Base-by-base conservation (phyloP, 2,888 invertebrate species). In the Trachelus iudaicus region DNA sequence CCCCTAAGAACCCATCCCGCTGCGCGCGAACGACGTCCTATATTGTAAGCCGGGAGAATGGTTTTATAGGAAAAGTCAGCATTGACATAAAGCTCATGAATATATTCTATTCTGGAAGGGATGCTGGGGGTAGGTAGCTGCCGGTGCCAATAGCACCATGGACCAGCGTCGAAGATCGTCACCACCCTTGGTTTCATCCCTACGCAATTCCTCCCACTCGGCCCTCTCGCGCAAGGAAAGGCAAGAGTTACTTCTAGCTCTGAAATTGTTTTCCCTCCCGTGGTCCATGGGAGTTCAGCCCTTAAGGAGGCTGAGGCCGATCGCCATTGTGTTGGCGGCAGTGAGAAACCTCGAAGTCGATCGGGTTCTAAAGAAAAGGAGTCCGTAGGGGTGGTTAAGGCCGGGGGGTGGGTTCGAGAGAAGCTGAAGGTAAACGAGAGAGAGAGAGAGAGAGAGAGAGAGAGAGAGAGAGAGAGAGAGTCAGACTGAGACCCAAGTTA, bases 41-140 rank as follows among this genome's bases (percentile, higher is more conserved):
- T 56, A 23, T 56, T 2, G 56, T 56, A 23, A 56, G 15, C 56
- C 71, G 31, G 77, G 71, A 31, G 71, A 75, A 69, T 69, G 79
- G 81, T 79, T 82, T 83, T 84, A 80, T 78, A 81, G 80, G 82
- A 81, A 81, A 81, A 85, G 80, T 77, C 82, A 80, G 73, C 80
- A 81, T 83, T 85, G 81, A 83, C 81, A 83, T 78, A 81, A 77
- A 81, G 77, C 82, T 84, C 84, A 82, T 83, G 82, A 82, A 84
- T 85, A 85, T 84, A 82, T 81, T 80, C 79, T 75, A 78, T 56
- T 56, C 56, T 56, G 23, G 6, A 56, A 23, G 23, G 56, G 23
- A 15, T 15, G 15, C 11, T 35, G 40, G 40, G 40, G 40, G 40
- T 56, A 56, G 23, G 23, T 56, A 23, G 56, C 15, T 56, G 56